These are phyloP conservation scores for Macrostomum lignano DNA, from an alignment of 1,140 invertebrate genomes.

Conservation along the genomic window DNA sequence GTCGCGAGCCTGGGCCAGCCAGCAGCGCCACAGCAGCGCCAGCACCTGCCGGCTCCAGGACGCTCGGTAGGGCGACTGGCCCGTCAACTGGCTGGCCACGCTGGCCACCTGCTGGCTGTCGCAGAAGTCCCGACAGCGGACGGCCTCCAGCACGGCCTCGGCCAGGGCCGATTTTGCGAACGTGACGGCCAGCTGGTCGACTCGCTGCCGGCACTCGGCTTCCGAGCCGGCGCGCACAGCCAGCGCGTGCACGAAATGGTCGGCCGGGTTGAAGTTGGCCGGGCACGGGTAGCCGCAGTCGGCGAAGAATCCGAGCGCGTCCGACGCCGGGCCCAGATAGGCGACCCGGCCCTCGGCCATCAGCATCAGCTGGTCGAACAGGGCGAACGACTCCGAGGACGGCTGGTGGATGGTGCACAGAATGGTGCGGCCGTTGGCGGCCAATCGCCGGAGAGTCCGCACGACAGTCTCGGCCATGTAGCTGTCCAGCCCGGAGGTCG, in stretches of 20 bases:
- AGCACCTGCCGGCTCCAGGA: neutral
- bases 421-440: constrained; percentile 33
- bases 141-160: no score
- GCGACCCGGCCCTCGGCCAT: neutral
- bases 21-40: neutral
- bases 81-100: no score
- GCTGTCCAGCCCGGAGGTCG: constrained; percentile 67
- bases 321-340: constrained; percentile 1
- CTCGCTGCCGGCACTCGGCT: no score
- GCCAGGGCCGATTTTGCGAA: no score
- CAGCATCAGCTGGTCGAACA: constrained; percentile 44
- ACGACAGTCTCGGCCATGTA: constrained; percentile 20
- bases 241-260: constrained; percentile 13
- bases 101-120: no score
- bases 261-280: constrained; percentile 37
- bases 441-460: constrained; percentile 52
- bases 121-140: no score
- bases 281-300: constrained; percentile 28
- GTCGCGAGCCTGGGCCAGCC: neutral
- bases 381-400: constrained; percentile 66
- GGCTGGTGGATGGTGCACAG: constrained; percentile 90
- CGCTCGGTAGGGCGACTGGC: neutral
- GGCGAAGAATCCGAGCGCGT: constrained; percentile 10
- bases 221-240: neutral
- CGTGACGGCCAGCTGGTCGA: no score